Base-by-base conservation (phyloP, 2,888 invertebrate species). In the Chymomyza amoena region DNA sequence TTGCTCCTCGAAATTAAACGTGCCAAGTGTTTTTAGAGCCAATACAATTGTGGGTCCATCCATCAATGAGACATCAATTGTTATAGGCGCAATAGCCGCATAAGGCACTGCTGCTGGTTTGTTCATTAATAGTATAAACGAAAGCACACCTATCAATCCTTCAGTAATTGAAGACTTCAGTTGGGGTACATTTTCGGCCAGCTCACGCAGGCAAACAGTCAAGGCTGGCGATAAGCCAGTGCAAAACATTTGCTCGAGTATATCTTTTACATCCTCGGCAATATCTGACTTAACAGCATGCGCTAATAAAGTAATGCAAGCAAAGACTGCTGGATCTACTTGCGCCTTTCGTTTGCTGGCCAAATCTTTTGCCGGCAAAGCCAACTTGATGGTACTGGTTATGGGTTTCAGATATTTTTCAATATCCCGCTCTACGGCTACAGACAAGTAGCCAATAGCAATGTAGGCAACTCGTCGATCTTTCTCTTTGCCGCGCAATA, bases 131-230 rank as follows among this genome's bases (percentile, higher is more conserved):
- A 97, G 96, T 85, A 45, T 45, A 45, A 97, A 94, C 2, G 97
- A 98, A 6, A 99, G 92, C 94, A 98, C 97, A 86, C 96, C 96
- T 68, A 99, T 93, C 28, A 99, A 93, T 0, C 99, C 98, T 89
- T 98, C 96, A 61, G 98, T 98, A 86, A 99, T 98, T 89, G 97
- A 96, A 64, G 94, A 94, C 91, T 97, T 97, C 16, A 99, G 93
- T 61, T 95, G 93, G 0, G 99, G 98, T 60, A 99, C 95, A 89
- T 96, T 96, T 75, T 95, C 94, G 25, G 98, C 97, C 57, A 99
- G 92, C 92, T 99, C 98, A 74, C 97, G 94, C 36, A 99, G 92
- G 66, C 98, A 97, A 51, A 97, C 96, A 0, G 98, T 98, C 69
- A 99, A 92, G 0, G 98, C 96, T 10, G 97, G 95, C 81, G 97